Evolutionary conservation across 2,113 vertebrate genomes (phyloP).

Genomic region (Piprites chloris): DNA sequence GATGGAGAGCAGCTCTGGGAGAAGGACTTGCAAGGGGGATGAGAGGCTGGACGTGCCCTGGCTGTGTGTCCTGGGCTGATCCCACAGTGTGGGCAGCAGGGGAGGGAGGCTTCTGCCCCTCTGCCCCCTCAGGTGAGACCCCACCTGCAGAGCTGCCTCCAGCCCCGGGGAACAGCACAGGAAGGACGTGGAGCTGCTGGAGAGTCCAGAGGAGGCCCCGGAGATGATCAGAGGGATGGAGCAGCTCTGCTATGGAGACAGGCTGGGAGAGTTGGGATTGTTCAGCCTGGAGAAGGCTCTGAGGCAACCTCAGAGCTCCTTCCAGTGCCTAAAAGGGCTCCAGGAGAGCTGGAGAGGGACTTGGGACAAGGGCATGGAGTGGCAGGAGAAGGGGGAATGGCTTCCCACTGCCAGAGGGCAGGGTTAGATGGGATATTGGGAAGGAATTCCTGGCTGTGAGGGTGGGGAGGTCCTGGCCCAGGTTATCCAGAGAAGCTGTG

Average conservation of each 20-base stretch:
- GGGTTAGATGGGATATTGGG: not conserved
- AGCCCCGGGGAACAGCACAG: not conserved
- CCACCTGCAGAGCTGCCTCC: not conserved
- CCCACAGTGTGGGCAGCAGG: not conserved
- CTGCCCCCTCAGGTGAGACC: not conserved
- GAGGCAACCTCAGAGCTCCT: not conserved
- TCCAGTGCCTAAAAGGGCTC: fast-evolving
- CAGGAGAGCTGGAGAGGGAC: not conserved
- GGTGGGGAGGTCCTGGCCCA: fast-evolving
- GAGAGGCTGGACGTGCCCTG: not conserved
- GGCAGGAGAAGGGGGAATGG: not conserved
- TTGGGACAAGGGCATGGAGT: fast-evolving
- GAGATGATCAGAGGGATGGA: not conserved
- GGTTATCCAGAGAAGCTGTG: not conserved
- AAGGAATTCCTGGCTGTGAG: not conserved
- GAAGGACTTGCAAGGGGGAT: not conserved
- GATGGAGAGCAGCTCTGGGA: not conserved
- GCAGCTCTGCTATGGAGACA: not conserved
- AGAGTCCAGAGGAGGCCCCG: not conserved
- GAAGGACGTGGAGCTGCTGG: not conserved
- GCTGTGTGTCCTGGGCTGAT: not conserved
- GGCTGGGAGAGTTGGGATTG: not conserved
- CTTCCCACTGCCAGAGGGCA: not conserved
- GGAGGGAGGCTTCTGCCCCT: not conserved
- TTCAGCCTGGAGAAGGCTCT: not conserved